Evolutionary conservation across 2,888 invertebrate genomes (phyloP).

Genomic region (Lochmaea crataegi): DNA sequence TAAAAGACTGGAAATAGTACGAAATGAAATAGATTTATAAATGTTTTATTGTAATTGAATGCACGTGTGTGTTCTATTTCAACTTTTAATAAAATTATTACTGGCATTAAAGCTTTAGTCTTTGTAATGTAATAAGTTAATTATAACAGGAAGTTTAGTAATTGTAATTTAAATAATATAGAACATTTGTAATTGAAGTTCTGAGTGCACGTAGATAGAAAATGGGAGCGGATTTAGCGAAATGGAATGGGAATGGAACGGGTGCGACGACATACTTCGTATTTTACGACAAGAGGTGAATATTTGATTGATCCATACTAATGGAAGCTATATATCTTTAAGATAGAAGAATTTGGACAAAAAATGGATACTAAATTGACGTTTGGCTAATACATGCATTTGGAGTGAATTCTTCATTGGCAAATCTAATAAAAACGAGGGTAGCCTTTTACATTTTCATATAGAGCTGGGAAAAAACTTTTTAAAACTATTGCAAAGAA

Average conservation of each 20-base stretch:
- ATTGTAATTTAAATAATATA: constrained; percentile 65
- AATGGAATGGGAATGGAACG: neutral
- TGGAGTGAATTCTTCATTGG: too few relatives aligned
- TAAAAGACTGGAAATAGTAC: constrained; percentile 58
- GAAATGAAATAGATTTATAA: constrained; percentile 61
- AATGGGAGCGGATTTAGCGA: constrained; percentile 52
- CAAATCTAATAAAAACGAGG: too few relatives aligned
- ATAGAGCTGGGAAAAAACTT: too few relatives aligned
- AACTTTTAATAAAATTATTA: constrained; percentile 64
- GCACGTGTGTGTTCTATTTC: constrained; percentile 63
- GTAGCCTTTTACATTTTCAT: too few relatives aligned
- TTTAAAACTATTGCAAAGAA: too few relatives aligned
- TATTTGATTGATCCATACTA: constrained; percentile 45
- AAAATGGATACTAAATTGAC: too few relatives aligned
- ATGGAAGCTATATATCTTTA: constrained; percentile 28
- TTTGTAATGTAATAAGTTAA: constrained; percentile 64
- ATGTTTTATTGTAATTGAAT: constrained; percentile 64
- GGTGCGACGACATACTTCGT: constrained; percentile 21
- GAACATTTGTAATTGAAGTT: constrained; percentile 63
- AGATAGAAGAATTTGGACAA: constrained; percentile 20
- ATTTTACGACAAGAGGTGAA: constrained; percentile 45
- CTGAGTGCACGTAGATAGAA: constrained; percentile 58
- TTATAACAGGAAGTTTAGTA: constrained; percentile 63
- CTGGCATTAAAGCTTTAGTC: constrained; percentile 62
- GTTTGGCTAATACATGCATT: too few relatives aligned